Base-by-base conservation (phyloP, 2,888 invertebrate species). In the Magallana nippona region DNA sequence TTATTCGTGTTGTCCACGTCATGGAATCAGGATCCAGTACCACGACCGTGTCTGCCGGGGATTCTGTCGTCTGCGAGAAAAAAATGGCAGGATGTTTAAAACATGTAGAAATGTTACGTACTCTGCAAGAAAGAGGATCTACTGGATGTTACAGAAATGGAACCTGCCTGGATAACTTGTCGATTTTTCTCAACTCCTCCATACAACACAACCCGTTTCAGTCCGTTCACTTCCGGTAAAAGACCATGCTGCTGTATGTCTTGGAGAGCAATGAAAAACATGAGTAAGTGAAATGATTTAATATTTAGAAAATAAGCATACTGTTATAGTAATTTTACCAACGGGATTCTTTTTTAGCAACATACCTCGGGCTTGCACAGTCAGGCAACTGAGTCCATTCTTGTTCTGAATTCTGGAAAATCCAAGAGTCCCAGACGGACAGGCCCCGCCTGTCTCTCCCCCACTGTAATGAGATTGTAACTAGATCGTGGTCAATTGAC, bases 371-470 rank as follows among this genome's bases (percentile, higher is more conserved):
- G 19, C 89, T 79, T 1, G 89, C 85, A 84, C 90, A 90, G 77
- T 79, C 58, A 11, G 71, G 79, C 5, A 90, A 58, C 55, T 83
- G 81, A 19, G 79, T 85, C 90, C 90, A 90, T 8, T 55, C 32
- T 71, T 86, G 86, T 5, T 82, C 60, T 58, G 82, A 84, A n/a
- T 86, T 87, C 83, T 87, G 84, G 82, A 87, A 89, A 11, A 89
- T 79, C 90, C 90, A 90, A 55, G 90, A 87, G 79, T 90, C 90
- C 87, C 87, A n/a, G 86, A 82, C 0, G 90, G 90, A 85, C 90
- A 90, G 0, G 90, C 89, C 2, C 90, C 90, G 17, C 88, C 90
- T 17, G 84, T 85, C 13, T 84, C 83, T 11, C 88, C 89, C n/a
- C 90, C 90, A 8, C 89, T 90, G 88, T n/a, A 87, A 83, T 60